Base-by-base conservation (phyloP, 2,888 invertebrate genomes). In the Apodemia zela region DNA sequence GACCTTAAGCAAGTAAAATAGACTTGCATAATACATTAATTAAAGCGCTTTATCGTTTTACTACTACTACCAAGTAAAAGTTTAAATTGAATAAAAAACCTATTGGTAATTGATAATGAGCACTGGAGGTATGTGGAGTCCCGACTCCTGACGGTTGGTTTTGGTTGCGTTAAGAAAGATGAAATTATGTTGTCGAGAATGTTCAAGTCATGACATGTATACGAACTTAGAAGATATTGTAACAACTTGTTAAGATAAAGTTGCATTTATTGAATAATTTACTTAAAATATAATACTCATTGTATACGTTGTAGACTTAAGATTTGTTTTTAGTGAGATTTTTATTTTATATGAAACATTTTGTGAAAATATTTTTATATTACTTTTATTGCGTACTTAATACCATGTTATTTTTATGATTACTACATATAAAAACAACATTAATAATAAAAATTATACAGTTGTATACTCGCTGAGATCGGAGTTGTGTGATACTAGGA, bases 251-350 rank as follows among this genome's bases (percentile, higher is more conserved):
- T 87, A 80, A 81, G 74, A 79, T 87, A 87, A 72, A 80, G 79
- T 76, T 86, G 90, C 89, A 89, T 89, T 90, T 89, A 90, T 87
- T 82, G 75, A 85, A 80, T 77, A 78, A 82, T 81, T 81, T 77
- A 85, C 81, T 84, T 84, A 85, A 82, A 82, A 35, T 72, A 80
- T 86, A 90, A 89, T 90, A 90, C 89, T 89, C 90, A 90, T 78
- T 89, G 86, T 88, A 89, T 89, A 89, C 86, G 86, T 87, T 89
- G 70, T 86, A 89, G 87, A 73, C 79, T 73, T 88, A 89, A 84
- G 86, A 71, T 77, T 79, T 79, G 83, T 84, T 75, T 81, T 84
- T 84, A 87, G 87, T 89, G 89, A 89, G 88, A 89, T 82, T 73
- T 83, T 78, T 79, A 76, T 77, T 79, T 81, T 80, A 74, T 77